These are phyloP conservation scores for Mormoops blainvillei DNA, from an alignment of 2,113 vertebrate genomes.

Conservation along the genomic window DNA sequence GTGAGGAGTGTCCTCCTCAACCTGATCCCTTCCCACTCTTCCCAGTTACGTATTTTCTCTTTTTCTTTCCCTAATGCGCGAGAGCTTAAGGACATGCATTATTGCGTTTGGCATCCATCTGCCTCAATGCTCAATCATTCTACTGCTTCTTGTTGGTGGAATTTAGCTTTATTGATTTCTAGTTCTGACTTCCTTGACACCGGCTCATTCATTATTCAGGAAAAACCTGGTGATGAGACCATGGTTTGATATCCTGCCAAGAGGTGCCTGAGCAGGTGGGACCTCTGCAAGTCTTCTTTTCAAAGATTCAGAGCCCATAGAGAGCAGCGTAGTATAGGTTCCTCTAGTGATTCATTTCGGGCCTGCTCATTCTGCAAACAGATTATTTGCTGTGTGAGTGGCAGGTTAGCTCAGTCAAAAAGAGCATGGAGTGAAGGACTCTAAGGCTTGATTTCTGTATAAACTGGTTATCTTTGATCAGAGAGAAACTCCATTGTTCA, in stretches of 20 bases:
- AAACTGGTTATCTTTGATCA: not conserved
- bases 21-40: not conserved
- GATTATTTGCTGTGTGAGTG: not conserved
- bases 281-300: not conserved
- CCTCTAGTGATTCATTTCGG: not conserved
- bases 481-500: not conserved
- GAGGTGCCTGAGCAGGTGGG: not conserved
- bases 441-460: not conserved
- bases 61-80: not conserved
- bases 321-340: not conserved
- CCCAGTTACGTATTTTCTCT: not conserved
- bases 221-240: constrained; percentile 49
- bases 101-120: not conserved
- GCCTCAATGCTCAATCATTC: not conserved
- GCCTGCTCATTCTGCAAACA: not conserved
- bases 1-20: not conserved
- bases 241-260: not conserved
- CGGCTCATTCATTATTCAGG: constrained; percentile 59
- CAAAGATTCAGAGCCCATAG: not conserved
- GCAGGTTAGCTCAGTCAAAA: not conserved
- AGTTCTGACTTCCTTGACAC: constrained; percentile 23
- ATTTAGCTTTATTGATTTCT: constrained; percentile 56
- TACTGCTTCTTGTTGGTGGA: not conserved
- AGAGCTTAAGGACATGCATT: not conserved
- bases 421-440: not conserved